phyloP scores from a whole-genome alignment of 2,113 vertebrate genomes.

The Nesospiza acunhae region DNA sequence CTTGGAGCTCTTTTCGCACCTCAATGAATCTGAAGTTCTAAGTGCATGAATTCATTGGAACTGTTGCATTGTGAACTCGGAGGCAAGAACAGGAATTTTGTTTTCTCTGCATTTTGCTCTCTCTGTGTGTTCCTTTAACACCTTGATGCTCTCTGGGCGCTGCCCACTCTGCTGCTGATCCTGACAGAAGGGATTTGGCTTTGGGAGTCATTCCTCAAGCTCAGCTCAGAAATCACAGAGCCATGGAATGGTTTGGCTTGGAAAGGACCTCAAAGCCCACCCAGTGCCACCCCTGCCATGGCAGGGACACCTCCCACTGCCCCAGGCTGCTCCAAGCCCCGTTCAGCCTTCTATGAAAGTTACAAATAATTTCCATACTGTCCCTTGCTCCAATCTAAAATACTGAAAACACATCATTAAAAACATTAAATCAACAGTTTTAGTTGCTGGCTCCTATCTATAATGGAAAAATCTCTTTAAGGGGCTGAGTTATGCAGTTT shows the following conservation, averaged over 20 bases:
- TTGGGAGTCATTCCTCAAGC: neutral
- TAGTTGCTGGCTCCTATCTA: neutral
- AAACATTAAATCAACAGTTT: neutral
- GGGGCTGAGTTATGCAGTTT: neutral
- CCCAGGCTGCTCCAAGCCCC: neutral
- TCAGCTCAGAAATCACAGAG: neutral
- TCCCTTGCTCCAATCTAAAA: neutral
- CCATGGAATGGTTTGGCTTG: neutral
- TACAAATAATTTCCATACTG: neutral
- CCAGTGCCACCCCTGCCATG: neutral
- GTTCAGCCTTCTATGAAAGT: neutral
- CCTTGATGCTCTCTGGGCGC: neutral
- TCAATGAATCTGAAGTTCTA: too few species aligned
- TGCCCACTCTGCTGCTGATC: neutral
- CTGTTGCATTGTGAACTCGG: neutral
- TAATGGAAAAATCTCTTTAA: neutral
- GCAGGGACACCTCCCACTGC: neutral
- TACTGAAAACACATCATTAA: neutral
- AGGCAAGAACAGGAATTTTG: neutral
- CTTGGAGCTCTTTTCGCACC: too few species aligned
- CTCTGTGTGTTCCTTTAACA: neutral
- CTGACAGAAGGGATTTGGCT: neutral
- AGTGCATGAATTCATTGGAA: too few species aligned
- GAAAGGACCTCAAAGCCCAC: accelerated
- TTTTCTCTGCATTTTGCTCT: neutral